Conservation (phyloP, 2,888 invertebrate species). For the Drosophila rellima region DNA sequence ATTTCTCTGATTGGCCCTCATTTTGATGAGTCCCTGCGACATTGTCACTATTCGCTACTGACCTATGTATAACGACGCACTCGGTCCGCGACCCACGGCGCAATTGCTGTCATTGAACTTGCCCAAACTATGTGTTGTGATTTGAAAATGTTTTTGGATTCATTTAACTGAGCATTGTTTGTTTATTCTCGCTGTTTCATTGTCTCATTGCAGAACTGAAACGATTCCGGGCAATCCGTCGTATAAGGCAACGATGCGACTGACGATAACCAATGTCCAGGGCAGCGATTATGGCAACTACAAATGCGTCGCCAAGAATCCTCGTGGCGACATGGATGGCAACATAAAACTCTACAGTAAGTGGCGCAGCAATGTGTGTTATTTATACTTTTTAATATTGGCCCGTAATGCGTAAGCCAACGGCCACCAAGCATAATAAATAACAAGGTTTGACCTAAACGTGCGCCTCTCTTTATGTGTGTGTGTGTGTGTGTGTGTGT, state of each 20-base stretch:
- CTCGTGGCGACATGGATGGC: constrained; percentile 95
- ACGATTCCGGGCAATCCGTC: constrained; percentile 90
- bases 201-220: constrained; percentile 87
- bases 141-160: neutral
- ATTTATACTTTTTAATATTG: constrained; percentile 73
- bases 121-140: constrained; percentile 30
- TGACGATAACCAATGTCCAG: constrained; percentile 92
- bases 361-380: constrained; percentile 84
- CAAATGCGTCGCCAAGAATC: constrained; percentile 95
- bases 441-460: constrained; percentile 42
- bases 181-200: constrained; percentile 8
- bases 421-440: constrained; percentile 47
- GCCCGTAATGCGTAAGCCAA: constrained; percentile 16
- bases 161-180: neutral
- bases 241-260: constrained; percentile 95
- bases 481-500: constrained; percentile 13
- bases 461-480: neutral
- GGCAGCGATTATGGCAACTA: constrained; percentile 94
- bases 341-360: constrained; percentile 95
- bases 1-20: constrained; percentile 67
- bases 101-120: constrained; percentile 79
- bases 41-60: constrained; percentile 37
- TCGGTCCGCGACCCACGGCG: constrained; percentile 28
- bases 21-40: constrained; percentile 34
- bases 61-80: constrained; percentile 60